phyloP scores from a whole-genome alignment of 2,797 vertebrate genomes.

The Pelobates cultripes region DNA sequence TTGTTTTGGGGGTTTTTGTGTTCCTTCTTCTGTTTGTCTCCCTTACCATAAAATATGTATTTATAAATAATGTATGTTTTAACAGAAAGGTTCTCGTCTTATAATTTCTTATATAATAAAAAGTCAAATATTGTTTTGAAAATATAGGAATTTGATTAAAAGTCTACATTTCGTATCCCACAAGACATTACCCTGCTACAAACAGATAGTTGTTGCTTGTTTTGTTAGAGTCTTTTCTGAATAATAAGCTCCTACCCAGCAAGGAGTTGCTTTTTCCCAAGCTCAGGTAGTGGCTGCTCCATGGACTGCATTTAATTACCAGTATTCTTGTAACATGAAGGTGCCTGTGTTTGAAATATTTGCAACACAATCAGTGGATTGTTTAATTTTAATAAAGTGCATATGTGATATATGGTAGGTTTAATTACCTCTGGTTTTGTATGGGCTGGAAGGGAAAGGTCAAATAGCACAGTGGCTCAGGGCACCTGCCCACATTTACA shows the following conservation, averaged over 20 bases:
- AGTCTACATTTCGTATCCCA: too few relatives aligned
- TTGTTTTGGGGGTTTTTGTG: too few relatives aligned
- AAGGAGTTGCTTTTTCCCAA: slow-evolving; percentile 27
- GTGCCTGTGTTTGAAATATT: slow-evolving; percentile 52
- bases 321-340: slow-evolving; percentile 53
- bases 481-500: too few relatives aligned
- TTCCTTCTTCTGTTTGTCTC: too few relatives aligned
- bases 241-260: not conserved
- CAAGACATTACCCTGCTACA: not conserved
- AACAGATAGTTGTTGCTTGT: not conserved
- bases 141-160: too few relatives aligned
- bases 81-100: not conserved
- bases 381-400: slow-evolving; percentile 57
- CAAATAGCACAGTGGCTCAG: too few relatives aligned
- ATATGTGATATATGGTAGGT: slow-evolving; percentile 51
- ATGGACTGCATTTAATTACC: slow-evolving; percentile 53
- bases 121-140: too few relatives aligned
- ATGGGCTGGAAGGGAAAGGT: slow-evolving; percentile 26
- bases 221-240: not conserved
- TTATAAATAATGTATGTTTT: too few relatives aligned
- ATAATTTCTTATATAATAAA: not conserved
- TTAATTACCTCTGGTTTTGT: slow-evolving; percentile 60
- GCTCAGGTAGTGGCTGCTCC: slow-evolving; percentile 49
- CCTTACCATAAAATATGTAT: too few relatives aligned
- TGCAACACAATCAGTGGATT: slow-evolving; percentile 50